Conservation (phyloP, 2,113 vertebrate species). For the Lasiurus borealis region DNA sequence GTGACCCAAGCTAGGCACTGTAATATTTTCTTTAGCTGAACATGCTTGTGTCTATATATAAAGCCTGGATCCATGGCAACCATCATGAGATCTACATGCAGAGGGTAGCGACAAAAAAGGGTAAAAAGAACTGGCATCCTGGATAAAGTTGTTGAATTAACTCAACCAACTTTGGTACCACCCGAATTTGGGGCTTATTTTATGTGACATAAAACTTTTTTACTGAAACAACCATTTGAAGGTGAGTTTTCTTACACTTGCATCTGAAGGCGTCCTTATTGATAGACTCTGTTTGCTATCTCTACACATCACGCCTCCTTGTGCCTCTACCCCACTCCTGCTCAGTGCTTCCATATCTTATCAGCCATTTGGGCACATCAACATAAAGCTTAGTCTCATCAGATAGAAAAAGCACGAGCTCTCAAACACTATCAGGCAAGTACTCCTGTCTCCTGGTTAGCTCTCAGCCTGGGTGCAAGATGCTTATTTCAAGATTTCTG, state of each 20-base stretch:
- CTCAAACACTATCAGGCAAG: neutral
- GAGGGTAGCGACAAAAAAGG: neutral
- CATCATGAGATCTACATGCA: neutral
- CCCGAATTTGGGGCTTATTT: neutral
- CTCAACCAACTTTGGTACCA: neutral
- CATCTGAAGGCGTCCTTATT: neutral
- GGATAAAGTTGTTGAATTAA: neutral
- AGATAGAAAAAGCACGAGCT: neutral
- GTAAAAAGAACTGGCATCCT: neutral
- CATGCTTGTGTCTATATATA: neutral
- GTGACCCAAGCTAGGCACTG: neutral
- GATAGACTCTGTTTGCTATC: neutral
- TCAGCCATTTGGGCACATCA: neutral
- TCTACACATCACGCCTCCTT: neutral
- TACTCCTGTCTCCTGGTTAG: neutral
- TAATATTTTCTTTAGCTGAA: neutral
- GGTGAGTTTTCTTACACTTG: neutral
- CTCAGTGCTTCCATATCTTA: neutral
- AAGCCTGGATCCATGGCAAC: neutral
- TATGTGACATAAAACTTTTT: neutral
- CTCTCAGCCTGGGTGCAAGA: neutral
- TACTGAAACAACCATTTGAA: neutral
- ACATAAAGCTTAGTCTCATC: neutral
- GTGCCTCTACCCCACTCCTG: neutral
- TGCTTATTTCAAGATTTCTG: conserved; percentile 23